A percentile compares a stretch with the other conserved stretches of the same genome.
phyloP scores from a whole-genome alignment of 2,113 vertebrate species.

The Lanius ludovicianus region DNA sequence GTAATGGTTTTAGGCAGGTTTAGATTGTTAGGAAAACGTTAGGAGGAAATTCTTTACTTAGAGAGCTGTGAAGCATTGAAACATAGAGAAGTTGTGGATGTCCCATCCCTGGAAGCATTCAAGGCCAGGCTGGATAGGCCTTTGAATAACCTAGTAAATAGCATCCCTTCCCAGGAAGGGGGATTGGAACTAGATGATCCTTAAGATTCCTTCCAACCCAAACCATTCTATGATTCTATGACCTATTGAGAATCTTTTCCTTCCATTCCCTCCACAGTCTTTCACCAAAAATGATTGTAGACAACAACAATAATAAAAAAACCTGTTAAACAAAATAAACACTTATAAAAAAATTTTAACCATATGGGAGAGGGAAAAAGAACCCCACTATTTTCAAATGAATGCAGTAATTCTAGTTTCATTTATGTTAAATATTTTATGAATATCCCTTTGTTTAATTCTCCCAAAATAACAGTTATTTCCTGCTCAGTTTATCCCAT shows the following conservation, averaged over 20 bases:
- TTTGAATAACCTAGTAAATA: not conserved
- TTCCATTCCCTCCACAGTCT: not conserved
- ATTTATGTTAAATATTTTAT: not conserved
- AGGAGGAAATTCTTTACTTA: not conserved
- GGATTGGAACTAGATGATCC: not conserved
- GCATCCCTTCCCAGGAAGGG: not conserved
- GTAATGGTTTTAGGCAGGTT: not conserved
- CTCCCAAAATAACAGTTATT: not conserved
- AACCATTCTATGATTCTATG: not conserved
- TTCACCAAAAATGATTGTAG: not conserved
- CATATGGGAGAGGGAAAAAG: rapidly evolving
- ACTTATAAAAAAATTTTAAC: not conserved
- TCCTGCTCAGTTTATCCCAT: not conserved
- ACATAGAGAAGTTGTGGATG: not conserved
- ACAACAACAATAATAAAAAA: not conserved
- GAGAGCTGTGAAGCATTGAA: not conserved
- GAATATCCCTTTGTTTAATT: not conserved
- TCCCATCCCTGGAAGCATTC: not conserved
- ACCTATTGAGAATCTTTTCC: not conserved
- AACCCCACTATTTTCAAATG: not conserved
- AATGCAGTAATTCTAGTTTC: not conserved
- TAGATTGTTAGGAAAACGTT: not conserved
- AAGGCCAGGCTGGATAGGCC: not conserved
- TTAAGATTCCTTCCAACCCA: not conserved
- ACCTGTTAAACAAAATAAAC: not conserved